Base-by-base conservation (phyloP, 2,113 vertebrate species). In the Cranoglanis bouderius region DNA sequence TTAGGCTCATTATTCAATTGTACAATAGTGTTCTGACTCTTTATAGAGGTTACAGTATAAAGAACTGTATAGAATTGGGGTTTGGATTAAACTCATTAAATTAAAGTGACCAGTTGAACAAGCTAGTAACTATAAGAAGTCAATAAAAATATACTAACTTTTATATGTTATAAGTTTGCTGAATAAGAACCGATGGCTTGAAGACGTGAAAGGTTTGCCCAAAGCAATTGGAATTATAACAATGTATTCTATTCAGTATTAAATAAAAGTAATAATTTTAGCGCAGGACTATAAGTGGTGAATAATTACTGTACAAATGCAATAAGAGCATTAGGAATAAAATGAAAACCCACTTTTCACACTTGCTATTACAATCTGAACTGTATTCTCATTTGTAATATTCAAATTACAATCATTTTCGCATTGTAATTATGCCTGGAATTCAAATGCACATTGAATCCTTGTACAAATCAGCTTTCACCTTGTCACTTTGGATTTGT, bases 401-500 rank as follows among this genome's bases (percentile, higher is more conserved):
- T 82, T 82, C 61, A 70, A 82, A 70, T 87, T 6, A 12, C 26
- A 12, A 29, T 81, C 2, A 19, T 57, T 72, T 40, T 57, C 43
- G 49, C 26, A 61, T 43, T 63, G 51, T 29, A 75, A 86, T 86
- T 77, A 75, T 21, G 74, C 53, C 24, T 59, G 18, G 12, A 82
- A 55, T 82, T 87, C n/a, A 70, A 65, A 81, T 53, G 43, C 59
- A 70, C 77, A 26, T 18, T 82, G 38, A 81, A 82, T 18, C 32
- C 59, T 67, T 51, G 46, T 40, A 81, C 43, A 49, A 77, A 87
- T 87, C 61, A 53, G 59, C 32, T 67, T 53, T 82, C 21, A 32
- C 43, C 81, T 40, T 83, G 81, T 83, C 81, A 53, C 43, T 61
- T 24, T 49, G 65, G 38, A 74, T 88, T 84, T 59, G 40, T 10